Evolutionary conservation across 2,888 invertebrate genomes (phyloP), one percentile per base, ranked within the genome.

Genomic region (Copidosoma aretas): DNA sequence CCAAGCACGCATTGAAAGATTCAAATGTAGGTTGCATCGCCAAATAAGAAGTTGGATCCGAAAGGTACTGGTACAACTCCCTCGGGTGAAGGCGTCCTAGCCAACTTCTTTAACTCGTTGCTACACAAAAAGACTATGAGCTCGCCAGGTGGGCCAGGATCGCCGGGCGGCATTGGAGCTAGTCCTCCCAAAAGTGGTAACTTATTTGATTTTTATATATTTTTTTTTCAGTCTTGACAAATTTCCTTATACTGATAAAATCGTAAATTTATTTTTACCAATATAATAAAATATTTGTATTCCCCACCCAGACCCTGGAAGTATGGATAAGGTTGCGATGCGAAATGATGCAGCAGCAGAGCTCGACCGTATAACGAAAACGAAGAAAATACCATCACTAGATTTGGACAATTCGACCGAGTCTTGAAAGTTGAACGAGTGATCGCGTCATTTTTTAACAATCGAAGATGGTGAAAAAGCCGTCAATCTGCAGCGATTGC

Each of bases 41-140:
- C 64, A 91, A 94, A 85, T 87, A 92, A 78, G 88, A 89, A 84
- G 84, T 85, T 84, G 87, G 88, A 73, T 77, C 88, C 91, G 0
- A 84, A 84, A 74, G 83, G 85, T 49, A 81, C 84, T 10, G 82
- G 84, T 3, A 90, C 90, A 78, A 89, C 93, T 63, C 91, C 93
- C 3, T 91, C 92, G 64, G 93, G 93, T 71, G 97, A 97, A 86
- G 95, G 97, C 70, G 97, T 98, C 64, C 86, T 98, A 73, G 98
- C 98, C 15, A 98, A 94, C 86, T 98, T 98, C 89, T 98, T 98
- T 87, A 98, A 98, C 87, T 97, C 97, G 73, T 88, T 98, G 80
- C 89, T 98, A 78, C 93, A 93, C 86, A 98, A 97, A 89, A 97
- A 97, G 86, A 91, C 94, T 49, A 88, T 89, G 19, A 84, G 86